Evolutionary conservation across 2,888 invertebrate genomes (phyloP), one percentile per base, ranked within the genome.

Genomic region (Perizoma flavofasciatum): DNA sequence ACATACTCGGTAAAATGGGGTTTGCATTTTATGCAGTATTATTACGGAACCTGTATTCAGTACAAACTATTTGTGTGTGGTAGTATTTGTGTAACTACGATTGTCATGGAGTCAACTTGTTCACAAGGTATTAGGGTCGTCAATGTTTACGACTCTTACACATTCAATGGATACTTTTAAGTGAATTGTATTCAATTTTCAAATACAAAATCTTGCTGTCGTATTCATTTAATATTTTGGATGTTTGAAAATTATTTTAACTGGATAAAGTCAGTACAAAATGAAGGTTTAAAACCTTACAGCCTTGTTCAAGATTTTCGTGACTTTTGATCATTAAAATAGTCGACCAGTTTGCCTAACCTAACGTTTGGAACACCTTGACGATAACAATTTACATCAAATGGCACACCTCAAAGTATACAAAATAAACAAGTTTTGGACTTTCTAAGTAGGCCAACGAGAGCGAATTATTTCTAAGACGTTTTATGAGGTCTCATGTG

Each of bases 391-490:
- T 46, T 55, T 55, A 58, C 40, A 57, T 37, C 34, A 46, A 50
- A 47, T 10, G 48, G 50, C 57, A 62, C 61, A 58, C 57, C 55
- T 62, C 46, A 46, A 58, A 47, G 51, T 55, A 40, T 51, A 41
- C 22, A 56, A 53, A 55, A 53, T 22, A 45, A 63, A 59, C 50
- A 52, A 53, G 56, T 59, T 65, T 61, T 55, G 53, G 53, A 47
- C 53, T 56, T 61, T 61, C 35, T 46, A 51, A 55, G 53, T 65
- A 60, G 65, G 61, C 49, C 53, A 61, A 34, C 39, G 34, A 53
- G 45, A 39, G 45, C 49, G 11, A 53, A 52, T 46, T 44, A n/a
- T n/a, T 61, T 56, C 8, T 47, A 32, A 35, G 35, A 47, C 9
- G 9, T 33, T 48, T 53, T 40, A 22, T 22, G 6, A 44, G 6